Percentiles rank a stretch among this genome's conserved stretches.
Evolutionary conservation across 2,888 invertebrate genomes (phyloP).

Genomic region (Xylocampa areola): DNA sequence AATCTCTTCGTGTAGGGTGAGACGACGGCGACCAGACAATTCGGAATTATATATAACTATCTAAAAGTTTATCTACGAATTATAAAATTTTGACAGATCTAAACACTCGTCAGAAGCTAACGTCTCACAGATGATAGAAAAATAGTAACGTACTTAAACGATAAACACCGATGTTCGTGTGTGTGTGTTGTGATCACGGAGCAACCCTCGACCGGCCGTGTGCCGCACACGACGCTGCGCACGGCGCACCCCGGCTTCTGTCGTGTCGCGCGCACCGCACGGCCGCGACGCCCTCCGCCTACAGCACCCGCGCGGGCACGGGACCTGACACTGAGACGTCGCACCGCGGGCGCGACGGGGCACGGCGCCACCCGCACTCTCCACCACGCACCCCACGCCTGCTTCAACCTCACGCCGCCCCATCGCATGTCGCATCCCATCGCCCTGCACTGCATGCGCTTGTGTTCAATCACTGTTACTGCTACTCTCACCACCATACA

Average conservation of each 20-base stretch:
- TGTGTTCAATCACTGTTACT: conserved; percentile 3
- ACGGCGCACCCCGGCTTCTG: conserved; percentile 67
- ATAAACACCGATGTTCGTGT: conserved; percentile 56
- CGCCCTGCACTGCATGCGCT: conserved; percentile 45
- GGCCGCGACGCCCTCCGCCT: conserved; percentile 49
- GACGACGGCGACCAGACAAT: conserved; percentile 43
- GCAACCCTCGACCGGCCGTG: conserved; percentile 64
- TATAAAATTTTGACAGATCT: conserved; percentile 40
- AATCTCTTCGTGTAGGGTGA: conserved; percentile 45
- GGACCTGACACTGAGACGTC: conserved; percentile 39
- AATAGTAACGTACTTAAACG: conserved; percentile 63
- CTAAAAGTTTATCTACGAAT: conserved; percentile 19
- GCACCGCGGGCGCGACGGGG: conserved; percentile 55
- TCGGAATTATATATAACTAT: conserved; percentile 30
- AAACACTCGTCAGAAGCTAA: conserved; percentile 44
- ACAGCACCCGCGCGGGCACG: conserved; percentile 54
- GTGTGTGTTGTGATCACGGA: conserved; percentile 70
- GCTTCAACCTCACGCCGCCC: conserved; percentile 25
- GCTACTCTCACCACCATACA: conserved; percentile 24
- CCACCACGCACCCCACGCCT: conserved; percentile 27
- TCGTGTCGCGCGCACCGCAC: conserved; percentile 65
- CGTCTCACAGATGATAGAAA: conserved; percentile 71
- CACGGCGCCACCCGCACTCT: conserved; percentile 31
- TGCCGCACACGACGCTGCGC: conserved; percentile 61
- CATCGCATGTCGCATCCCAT: conserved; percentile 6